A percentile compares a stretch with the other conserved stretches of the same genome.
These are phyloP conservation scores for Carassius gibelio DNA, from an alignment of 2,113 vertebrate genomes.

Conservation along the genomic window DNA sequence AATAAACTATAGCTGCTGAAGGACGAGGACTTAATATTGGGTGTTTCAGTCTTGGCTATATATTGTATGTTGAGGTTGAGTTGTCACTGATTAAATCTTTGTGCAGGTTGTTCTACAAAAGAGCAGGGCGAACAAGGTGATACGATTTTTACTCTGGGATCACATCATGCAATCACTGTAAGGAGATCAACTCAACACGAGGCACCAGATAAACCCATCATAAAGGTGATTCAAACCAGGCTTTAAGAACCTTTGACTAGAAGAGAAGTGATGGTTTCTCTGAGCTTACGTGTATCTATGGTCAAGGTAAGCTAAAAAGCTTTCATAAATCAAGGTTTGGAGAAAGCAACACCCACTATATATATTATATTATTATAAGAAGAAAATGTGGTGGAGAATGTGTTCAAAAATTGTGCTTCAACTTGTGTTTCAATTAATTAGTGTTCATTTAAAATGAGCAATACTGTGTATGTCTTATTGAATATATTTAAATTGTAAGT, in stretches of 20 bases:
- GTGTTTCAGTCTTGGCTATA: conserved; percentile 37
- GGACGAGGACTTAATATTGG: conserved; percentile 38
- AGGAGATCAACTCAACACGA: conserved; percentile 52
- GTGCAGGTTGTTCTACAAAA: conserved; percentile 43
- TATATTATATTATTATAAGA: too few species aligned
- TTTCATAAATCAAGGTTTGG: background rate
- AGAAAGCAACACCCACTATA: background rate
- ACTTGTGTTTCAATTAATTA: too few species aligned
- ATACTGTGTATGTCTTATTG: background rate
- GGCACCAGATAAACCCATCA: conserved; percentile 48
- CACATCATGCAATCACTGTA: conserved; percentile 49
- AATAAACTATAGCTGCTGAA: background rate
- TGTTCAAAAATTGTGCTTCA: too few species aligned
- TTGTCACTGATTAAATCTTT: conserved; percentile 49
- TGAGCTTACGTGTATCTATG: background rate
- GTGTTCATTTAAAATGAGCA: too few species aligned
- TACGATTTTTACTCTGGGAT: conserved; percentile 52
- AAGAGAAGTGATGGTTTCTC: background rate
- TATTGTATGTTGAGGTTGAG: conserved; percentile 36
- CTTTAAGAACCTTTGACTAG: conserved; percentile 20
- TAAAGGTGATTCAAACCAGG: conserved; percentile 32
- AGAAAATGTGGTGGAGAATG: too few species aligned
- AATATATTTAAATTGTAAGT: background rate
- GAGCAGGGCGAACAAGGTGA: conserved; percentile 39
- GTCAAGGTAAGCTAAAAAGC: background rate